A percentile compares a stretch with the other conserved stretches of the same genome.
Conservation (phyloP, 2,113 vertebrate genomes). For the Aegypius monachus region DNA sequence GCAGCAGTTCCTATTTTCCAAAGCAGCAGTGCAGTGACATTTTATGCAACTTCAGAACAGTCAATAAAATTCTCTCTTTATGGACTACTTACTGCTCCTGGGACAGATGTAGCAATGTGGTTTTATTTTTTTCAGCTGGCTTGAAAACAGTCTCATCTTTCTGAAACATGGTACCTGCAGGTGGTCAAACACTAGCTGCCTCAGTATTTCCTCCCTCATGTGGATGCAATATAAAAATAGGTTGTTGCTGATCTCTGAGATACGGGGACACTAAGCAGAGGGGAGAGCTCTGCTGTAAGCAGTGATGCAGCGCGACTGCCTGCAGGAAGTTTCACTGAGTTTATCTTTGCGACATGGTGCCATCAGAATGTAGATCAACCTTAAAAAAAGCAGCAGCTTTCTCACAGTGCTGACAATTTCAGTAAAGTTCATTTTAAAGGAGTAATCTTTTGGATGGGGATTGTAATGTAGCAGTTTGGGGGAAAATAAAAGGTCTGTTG, state of each 20-base stretch:
- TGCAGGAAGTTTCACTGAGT: background rate
- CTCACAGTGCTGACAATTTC: background rate
- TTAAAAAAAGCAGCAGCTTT: background rate
- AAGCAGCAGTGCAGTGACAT: background rate
- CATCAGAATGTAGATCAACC: background rate
- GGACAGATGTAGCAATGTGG: background rate
- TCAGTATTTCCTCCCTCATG: background rate
- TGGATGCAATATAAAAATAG: conserved; percentile 61
- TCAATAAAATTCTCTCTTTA: background rate
- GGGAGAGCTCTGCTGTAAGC: background rate
- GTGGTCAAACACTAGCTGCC: background rate
- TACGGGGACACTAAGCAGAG: background rate
- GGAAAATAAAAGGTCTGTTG: background rate
- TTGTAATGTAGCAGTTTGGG: background rate
- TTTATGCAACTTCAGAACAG: background rate
- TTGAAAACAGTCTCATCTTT: background rate
- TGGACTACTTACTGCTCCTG: background rate
- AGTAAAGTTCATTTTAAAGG: background rate
- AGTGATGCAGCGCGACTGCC: background rate
- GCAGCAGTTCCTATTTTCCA: background rate
- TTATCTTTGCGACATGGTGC: background rate
- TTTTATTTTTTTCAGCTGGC: background rate
- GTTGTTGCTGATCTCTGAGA: conserved; percentile 55
- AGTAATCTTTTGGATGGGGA: background rate
- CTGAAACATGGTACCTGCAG: background rate